phyloP scores from a whole-genome alignment of 2,797 vertebrate genomes.

The Choloepus didactylus region DNA sequence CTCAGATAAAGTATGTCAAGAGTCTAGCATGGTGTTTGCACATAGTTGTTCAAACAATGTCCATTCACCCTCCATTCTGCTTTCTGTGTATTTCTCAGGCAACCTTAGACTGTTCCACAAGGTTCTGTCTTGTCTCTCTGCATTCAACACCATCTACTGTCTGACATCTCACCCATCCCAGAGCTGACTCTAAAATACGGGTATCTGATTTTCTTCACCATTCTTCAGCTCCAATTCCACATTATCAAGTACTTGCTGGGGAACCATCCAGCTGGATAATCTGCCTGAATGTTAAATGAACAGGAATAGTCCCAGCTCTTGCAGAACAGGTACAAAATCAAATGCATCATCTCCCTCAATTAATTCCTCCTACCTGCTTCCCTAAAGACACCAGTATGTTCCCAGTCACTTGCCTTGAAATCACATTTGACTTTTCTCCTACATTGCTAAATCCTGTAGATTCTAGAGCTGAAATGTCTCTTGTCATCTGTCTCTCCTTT shows the following conservation, averaged over 20 bases:
- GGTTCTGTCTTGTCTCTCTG: background rate
- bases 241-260: background rate
- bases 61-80: background rate
- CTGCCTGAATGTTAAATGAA: slow-evolving; percentile 2
- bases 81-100: background rate
- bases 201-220: slow-evolving; percentile 11
- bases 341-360: slow-evolving; percentile 22
- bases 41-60: background rate
- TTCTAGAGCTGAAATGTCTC: slow-evolving; percentile 24
- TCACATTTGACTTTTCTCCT: background rate
- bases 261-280: background rate
- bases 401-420: background rate
- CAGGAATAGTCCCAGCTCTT: background rate
- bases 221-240: slow-evolving; percentile 8
- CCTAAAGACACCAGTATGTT: background rate
- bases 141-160: slow-evolving; percentile 28
- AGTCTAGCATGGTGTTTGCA: background rate
- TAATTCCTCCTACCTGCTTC: background rate
- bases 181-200: slow-evolving; percentile 12
- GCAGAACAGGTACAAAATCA: slow-evolving; percentile 22
- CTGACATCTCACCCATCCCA: background rate
- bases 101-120: background rate
- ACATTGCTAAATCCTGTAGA: background rate
- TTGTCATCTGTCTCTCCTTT: slow-evolving; percentile 2
- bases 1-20: background rate